A percentile compares a stretch with the other conserved stretches of the same genome.
Evolutionary conservation across 2,888 invertebrate species (phyloP).

Genomic region (Teleogryllus oceanicus): DNA sequence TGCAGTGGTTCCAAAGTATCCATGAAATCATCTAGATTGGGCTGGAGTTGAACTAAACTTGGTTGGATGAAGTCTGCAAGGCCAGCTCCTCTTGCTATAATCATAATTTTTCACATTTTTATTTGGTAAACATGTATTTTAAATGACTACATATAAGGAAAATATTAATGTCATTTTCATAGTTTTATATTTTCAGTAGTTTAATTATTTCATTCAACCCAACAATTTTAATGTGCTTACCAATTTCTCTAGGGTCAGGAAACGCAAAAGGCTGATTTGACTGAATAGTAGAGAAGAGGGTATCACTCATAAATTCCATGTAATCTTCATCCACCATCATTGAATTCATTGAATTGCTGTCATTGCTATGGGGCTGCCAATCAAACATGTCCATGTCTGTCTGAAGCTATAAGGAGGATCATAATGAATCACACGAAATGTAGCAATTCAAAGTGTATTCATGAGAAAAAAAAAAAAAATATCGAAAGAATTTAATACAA

Average conservation of each 20-base stretch:
- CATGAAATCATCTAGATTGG: conserved; percentile 94
- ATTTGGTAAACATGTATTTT: neutral
- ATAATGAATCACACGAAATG: neutral
- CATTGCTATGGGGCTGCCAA: conserved; percentile 65
- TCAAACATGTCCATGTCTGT: conserved; percentile 70
- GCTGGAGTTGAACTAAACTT: conserved; percentile 93
- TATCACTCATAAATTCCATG: conserved; percentile 84
- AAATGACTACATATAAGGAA: neutral
- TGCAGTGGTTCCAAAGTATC: conserved; percentile 82
- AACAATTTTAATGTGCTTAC: conserved; percentile 53
- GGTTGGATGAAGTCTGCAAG: conserved; percentile 98
- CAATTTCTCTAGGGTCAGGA: conserved; percentile 94
- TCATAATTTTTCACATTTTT: neutral
- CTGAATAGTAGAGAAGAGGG: conserved; percentile 80
- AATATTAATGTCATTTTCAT: neutral
- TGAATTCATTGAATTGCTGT: conserved; percentile 55
- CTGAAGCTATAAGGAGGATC: conserved; percentile 46
- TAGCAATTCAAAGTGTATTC: no score
- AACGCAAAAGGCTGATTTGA: conserved; percentile 89
- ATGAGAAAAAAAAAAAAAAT: no score
- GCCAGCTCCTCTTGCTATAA: conserved; percentile 73
- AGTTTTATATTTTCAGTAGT: neutral
- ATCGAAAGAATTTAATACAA: no score
- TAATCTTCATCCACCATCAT: conserved; percentile 83
- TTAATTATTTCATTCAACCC: neutral